Evolutionary conservation across 2,797 vertebrate species (phyloP).

Genomic region (Jordanella pulchra): DNA sequence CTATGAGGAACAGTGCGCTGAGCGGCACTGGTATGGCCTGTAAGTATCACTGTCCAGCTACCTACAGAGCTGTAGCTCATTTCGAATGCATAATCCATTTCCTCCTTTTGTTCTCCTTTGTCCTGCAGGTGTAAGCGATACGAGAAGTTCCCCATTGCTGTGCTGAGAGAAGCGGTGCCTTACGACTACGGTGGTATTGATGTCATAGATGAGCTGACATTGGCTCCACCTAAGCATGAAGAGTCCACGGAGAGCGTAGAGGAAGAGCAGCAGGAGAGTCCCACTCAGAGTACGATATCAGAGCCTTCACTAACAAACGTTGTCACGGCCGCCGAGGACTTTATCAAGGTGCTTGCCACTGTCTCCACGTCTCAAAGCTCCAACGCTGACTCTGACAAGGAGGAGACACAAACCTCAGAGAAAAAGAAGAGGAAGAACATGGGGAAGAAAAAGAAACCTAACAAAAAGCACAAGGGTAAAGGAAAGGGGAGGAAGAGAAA

Average conservation of each 20-base stretch:
- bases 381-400: slow-evolving; percentile 62
- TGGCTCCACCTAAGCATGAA: slow-evolving; percentile 63
- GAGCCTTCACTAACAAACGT: slow-evolving; percentile 77
- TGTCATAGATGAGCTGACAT: slow-evolving; percentile 80
- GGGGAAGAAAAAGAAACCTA: slow-evolving; percentile 74
- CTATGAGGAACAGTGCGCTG: slow-evolving; percentile 86
- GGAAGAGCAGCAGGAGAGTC: slow-evolving; percentile 52
- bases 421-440: slow-evolving; percentile 78
- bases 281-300: slow-evolving; percentile 47
- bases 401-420: slow-evolving; percentile 71
- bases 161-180: slow-evolving; percentile 82
- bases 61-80: slow-evolving; percentile 10
- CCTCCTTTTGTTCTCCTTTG: background rate
- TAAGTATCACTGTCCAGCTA: slow-evolving; percentile 77
- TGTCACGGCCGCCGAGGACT: slow-evolving; percentile 77
- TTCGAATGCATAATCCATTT: slow-evolving; percentile 4
- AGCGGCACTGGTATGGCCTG: slow-evolving; percentile 90
- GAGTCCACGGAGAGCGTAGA: slow-evolving; percentile 35
- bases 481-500: slow-evolving; percentile 76
- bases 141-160: slow-evolving; percentile 83
- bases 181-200: slow-evolving; percentile 87
- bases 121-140: slow-evolving; percentile 86
- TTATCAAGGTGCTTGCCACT: slow-evolving; percentile 83
- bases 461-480: slow-evolving; percentile 67
- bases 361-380: slow-evolving; percentile 84